Conservation (phyloP, 2,113 vertebrate species). For the Ursus arctos region DNA sequence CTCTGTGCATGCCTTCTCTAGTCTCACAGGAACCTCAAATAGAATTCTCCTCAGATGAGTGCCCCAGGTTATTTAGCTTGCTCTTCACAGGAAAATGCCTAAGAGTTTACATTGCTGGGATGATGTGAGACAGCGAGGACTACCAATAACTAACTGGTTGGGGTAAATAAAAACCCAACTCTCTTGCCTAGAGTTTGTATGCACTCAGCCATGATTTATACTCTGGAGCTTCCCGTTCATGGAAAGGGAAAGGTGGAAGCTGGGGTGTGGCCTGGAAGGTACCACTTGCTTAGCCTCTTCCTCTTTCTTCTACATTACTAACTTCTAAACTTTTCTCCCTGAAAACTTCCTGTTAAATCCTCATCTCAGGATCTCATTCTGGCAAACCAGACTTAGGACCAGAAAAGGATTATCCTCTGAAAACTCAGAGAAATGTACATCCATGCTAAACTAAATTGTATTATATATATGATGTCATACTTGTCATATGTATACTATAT, state of each 20-base stretch:
- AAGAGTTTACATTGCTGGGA: neutral
- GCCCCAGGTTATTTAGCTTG: neutral
- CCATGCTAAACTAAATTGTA: neutral
- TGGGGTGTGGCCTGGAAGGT: neutral
- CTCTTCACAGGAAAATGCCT: neutral
- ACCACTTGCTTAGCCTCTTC: neutral
- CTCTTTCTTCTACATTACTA: neutral
- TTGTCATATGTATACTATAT: neutral
- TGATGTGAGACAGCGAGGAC: neutral
- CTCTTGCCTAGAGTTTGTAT: neutral
- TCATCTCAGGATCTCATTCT: neutral
- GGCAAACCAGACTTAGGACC: neutral
- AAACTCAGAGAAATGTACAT: neutral
- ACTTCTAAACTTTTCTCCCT: neutral
- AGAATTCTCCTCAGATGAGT: neutral
- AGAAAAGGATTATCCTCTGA: neutral
- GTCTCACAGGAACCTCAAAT: neutral
- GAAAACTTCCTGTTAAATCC: neutral
- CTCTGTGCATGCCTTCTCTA: neutral
- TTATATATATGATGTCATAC: neutral
- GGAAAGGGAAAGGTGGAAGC: neutral
- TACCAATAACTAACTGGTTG: neutral
- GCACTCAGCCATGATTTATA: neutral
- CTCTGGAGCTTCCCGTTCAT: neutral
- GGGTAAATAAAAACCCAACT: neutral